These are phyloP conservation scores for Sepiola atlantica DNA, from an alignment of 2,888 invertebrate species.

Conservation along the genomic window DNA sequence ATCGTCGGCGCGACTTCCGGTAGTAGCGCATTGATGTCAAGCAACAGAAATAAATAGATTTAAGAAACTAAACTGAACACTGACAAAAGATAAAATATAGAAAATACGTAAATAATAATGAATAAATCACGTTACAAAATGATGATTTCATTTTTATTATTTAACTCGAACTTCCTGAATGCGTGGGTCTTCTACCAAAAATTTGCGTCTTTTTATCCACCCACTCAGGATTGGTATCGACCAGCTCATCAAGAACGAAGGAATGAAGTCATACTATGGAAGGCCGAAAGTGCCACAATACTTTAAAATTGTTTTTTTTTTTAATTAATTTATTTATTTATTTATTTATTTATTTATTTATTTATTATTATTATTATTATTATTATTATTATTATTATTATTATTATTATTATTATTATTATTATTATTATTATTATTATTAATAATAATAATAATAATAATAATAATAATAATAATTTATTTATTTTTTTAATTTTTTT, in stretches of 20 bases:
- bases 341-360: no score
- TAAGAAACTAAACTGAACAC: neutral
- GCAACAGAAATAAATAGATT: neutral
- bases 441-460: no score
- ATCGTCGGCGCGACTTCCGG: neutral
- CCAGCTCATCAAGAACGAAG: constrained; percentile 25
- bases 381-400: no score
- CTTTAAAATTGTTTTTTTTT: neutral
- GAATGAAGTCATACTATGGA: constrained; percentile 43
- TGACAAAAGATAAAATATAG: neutral
- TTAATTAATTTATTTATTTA: no score
- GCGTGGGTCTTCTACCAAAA: neutral
- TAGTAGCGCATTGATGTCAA: neutral
- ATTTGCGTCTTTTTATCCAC: neutral
- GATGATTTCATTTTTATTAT: neutral
- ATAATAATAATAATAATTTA: no score
- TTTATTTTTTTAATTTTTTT: no score
- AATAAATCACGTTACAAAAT: neutral
- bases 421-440: no score
- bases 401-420: no score
- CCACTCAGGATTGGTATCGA: neutral
- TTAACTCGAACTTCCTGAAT: neutral
- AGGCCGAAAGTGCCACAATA: neutral
- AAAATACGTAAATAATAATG: neutral
- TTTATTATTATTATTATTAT: no score